Evolutionary conservation across 2,888 invertebrate genomes (phyloP), one percentile per base, ranked within the genome.

Genomic region (Idaea straminata): DNA sequence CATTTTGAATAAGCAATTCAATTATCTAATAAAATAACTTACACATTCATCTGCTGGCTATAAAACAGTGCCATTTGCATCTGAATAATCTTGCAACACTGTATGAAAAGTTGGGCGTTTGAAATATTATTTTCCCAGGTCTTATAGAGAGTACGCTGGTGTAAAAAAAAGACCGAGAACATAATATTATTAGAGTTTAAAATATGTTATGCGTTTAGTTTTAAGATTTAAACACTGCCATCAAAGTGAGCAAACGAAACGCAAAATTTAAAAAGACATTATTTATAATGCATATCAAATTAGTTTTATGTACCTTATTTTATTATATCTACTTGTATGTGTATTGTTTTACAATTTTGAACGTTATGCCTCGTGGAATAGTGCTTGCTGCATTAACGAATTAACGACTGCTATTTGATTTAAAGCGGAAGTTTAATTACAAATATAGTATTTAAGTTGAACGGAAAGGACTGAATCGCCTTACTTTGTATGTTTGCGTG

Each of bases 381-480:
- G 16, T 16, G 58, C 58, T 58, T n/a, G n/a, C n/a, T n/a, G n/a
- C 15, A 58, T 58, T 58, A n/a, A 15, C 47, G 47, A 13, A 58
- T 58, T 58, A n/a, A 15, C 47, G 47, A 13, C 13, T 13, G 5
- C 47, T 47, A 7, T 47, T 47, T 7, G 47, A 25, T 25, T 7
- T 47, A 47, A 47, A 10, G 7, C 59, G 66, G 25, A 38, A 61
- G 5, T 61, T 35, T 13, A 25, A 35, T 61, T 64, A n/a, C 38
- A 59, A 58, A 61, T 35, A 58, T 60, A 63, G 65, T 60, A 64
- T 63, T 35, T 69, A 67, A 69, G 68, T 62, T 64, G 35, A 64
- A 69, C 65, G 60, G 58, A 69, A 67, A 71, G 75, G 72, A 78
- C 76, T 76, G 77, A 77, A 72, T 68, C 69, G 77, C 77, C 75